Evolutionary conservation across 2,888 invertebrate genomes (phyloP).

Genomic region (Calephelis perditalis): DNA sequence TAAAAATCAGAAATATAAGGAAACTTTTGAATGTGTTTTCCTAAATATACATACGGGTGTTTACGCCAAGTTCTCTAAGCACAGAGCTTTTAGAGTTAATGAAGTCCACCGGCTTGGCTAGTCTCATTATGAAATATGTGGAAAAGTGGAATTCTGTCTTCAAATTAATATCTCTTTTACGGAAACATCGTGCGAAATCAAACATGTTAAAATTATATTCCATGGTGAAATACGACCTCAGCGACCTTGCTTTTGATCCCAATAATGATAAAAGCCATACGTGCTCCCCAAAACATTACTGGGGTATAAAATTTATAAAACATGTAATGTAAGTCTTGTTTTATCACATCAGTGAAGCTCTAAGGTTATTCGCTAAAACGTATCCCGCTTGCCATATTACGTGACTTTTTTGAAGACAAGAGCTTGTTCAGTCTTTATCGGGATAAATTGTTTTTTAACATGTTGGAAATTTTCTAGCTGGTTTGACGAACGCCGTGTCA

Average conservation of each 20-base stretch:
- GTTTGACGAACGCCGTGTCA: conserved; percentile 41
- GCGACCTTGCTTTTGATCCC: conserved; percentile 1
- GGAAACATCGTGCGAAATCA: too few relatives aligned
- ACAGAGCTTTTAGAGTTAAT: too few relatives aligned
- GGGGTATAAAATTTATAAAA: conserved; percentile 7
- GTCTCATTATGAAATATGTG: too few relatives aligned
- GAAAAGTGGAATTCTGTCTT: too few relatives aligned
- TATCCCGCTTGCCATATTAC: conserved; percentile 12
- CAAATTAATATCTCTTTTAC: too few relatives aligned
- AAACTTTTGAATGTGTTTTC: too few relatives aligned
- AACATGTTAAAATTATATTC: neutral
- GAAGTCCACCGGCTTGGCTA: too few relatives aligned
- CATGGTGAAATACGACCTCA: neutral
- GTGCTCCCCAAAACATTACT: conserved; percentile 8
- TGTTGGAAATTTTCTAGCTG: conserved; percentile 59
- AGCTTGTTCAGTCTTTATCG: conserved; percentile 35
- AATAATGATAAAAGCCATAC: conserved; percentile 11
- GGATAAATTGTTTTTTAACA: conserved; percentile 64
- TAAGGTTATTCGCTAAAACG: conserved; percentile 7
- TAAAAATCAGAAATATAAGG: too few relatives aligned
- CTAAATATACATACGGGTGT: too few relatives aligned
- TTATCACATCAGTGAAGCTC: conserved; percentile 6
- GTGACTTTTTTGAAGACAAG: conserved; percentile 14
- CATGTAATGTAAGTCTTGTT: conserved; percentile 5
- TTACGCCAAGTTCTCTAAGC: too few relatives aligned